Evolutionary conservation across 2,113 vertebrate species (phyloP).

Genomic region (Onychorhynchus coronatus): DNA sequence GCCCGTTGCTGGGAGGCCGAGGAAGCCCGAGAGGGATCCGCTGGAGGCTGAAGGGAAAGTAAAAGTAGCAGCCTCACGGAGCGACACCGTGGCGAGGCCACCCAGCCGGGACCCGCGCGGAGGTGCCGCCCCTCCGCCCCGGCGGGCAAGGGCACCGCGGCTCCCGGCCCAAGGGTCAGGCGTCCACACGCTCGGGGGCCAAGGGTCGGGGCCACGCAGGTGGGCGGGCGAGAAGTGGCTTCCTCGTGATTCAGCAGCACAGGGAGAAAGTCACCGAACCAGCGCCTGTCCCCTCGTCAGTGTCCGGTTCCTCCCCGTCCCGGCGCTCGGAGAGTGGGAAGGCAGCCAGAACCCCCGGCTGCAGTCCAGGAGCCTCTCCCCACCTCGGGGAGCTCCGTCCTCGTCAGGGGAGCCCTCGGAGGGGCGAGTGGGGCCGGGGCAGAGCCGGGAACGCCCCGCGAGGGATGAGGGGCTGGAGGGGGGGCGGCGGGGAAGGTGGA

Average conservation of each 20-base stretch:
- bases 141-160: background rate
- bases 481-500: slow-evolving; percentile 7
- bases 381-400: background rate
- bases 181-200: background rate
- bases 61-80: background rate
- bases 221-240: background rate
- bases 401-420: background rate
- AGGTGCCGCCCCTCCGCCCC: background rate
- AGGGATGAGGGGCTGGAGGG: background rate
- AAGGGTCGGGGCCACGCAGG: background rate
- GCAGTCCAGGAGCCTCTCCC: background rate
- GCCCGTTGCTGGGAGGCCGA: background rate
- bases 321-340: background rate
- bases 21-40: background rate
- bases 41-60: background rate
- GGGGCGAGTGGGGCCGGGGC: background rate
- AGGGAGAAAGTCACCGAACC: background rate
- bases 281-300: background rate
- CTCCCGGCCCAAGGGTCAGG: background rate
- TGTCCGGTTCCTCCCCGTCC: background rate
- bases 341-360: no score
- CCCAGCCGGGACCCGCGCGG: background rate
- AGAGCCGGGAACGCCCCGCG: background rate
- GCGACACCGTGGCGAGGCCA: background rate
- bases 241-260: slow-evolving; percentile 45